Evolutionary conservation across 2,797 vertebrate genomes (phyloP), one percentile per base, ranked within the genome.

Genomic region (Enteromius trimaculatus): DNA sequence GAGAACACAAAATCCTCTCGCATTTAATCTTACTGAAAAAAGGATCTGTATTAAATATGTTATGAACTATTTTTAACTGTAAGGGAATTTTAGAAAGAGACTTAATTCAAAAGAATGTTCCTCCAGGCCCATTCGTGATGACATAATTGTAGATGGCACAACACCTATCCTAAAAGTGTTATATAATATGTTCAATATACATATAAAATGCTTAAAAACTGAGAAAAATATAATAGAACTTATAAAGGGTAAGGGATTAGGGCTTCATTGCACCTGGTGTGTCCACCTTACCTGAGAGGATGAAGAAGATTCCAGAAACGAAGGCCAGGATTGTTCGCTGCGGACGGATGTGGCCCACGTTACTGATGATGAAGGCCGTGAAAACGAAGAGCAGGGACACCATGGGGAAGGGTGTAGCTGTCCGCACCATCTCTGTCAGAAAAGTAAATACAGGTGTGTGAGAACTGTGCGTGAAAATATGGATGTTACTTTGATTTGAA

Each of bases 271-370:
- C 29, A 53, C 47, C 21, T 42, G 39, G 31, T 26, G 65, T 58
- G 14, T 16, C 10, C 16, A 69, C 13, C 6, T 47, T 86, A 98
- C 97, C 97, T 79, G 97, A 97, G 19, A 98, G 94, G 88, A 98
- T 98, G 94, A 98, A 98, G 94, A 97, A 97, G 94, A 98, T 98
- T 84, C 97, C 97, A 0, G 97, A 98, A 69, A 98, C 95, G 87
- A 98, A 98, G 87, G 97, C 97, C 90, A 98, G 92, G 88, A 97
- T 97, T 90, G 97, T 98, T 80, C 96, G 95, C 92, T 98, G 97
- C 0, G 97, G 97, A 68, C 95, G 96, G 90, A 98, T 97, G 94
- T 98, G 97, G 68, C 97, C 97, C 8, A 98, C 96, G 92, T 98
- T 98, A 91, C 97, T 98, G 93, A 98, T 97, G 92, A 98, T 95